Percentiles rank a stretch among this genome's conserved stretches.
Evolutionary conservation across 2,888 invertebrate species (phyloP).

Genomic region (Morpho deidamia): DNA sequence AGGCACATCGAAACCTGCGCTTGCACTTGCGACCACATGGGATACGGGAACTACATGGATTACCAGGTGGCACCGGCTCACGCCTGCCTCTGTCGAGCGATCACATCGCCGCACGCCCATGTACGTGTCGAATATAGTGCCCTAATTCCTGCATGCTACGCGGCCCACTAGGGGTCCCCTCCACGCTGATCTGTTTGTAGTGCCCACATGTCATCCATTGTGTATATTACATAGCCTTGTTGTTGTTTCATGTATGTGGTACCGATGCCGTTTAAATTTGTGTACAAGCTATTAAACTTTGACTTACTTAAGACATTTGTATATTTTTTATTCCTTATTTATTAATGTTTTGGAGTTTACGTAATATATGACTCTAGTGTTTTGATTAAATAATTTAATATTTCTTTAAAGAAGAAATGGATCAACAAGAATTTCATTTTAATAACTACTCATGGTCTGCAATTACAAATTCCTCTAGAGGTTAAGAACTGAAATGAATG

Average conservation of each 20-base stretch:
- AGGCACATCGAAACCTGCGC: constrained; percentile 93
- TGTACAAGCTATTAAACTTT: constrained; percentile 16
- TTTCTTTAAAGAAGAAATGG: too few species aligned
- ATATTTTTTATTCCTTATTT: constrained; percentile 19
- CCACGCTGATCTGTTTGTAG: constrained; percentile 47
- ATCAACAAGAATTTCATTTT: not conserved
- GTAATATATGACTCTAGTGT: too few species aligned
- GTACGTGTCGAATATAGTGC: constrained; percentile 52
- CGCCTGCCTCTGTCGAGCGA: constrained; percentile 72
- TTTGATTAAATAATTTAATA: too few species aligned
- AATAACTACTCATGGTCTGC: constrained; percentile 4
- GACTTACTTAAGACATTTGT: constrained; percentile 15
- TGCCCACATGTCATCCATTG: constrained; percentile 37
- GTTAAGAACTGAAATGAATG: constrained; percentile 24
- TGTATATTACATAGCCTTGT: constrained; percentile 22
- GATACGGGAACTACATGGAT: constrained; percentile 94
- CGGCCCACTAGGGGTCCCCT: constrained; percentile 44
- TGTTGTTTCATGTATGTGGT: constrained; percentile 25
- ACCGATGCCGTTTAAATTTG: constrained; percentile 6
- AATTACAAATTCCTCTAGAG: constrained; percentile 19
- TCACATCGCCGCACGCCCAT: constrained; percentile 75
- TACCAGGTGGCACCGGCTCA: constrained; percentile 85
- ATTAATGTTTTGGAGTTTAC: not conserved
- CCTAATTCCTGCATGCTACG: constrained; percentile 44
- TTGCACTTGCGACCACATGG: constrained; percentile 95